These are phyloP conservation scores for Ptilodon capucinus DNA, from an alignment of 2,888 invertebrate species.

Conservation along the genomic window DNA sequence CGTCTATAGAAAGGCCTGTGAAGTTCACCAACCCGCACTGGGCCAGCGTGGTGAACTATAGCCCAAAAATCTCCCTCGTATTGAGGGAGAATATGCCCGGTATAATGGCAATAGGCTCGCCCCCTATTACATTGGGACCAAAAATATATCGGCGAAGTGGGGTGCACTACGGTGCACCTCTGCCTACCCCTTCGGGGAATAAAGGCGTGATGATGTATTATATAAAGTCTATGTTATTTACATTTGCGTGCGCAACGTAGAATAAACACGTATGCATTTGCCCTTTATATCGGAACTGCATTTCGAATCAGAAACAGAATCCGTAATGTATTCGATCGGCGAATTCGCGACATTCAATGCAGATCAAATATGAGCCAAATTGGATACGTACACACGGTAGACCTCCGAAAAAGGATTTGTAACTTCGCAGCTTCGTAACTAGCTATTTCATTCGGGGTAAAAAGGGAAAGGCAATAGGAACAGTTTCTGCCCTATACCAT, in stretches of 20 bases:
- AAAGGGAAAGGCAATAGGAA: slow-evolving; percentile 25
- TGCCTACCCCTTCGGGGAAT: no score
- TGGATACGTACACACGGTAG: slow-evolving; percentile 41
- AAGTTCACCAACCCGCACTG: no score
- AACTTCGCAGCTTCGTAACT: slow-evolving; percentile 35
- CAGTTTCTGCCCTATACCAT: slow-evolving; percentile 32
- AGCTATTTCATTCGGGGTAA: slow-evolving; percentile 39
- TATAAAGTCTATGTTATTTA: no score
- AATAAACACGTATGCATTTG: slow-evolving; percentile 38
- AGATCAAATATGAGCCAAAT: slow-evolving; percentile 60
- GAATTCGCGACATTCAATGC: slow-evolving; percentile 50
- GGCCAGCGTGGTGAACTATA: no score
- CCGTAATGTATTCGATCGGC: slow-evolving; percentile 50
- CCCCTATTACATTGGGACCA: no score
- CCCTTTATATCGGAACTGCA: slow-evolving; percentile 32
- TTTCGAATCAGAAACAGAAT: slow-evolving; percentile 54
- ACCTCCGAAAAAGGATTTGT: slow-evolving; percentile 30
- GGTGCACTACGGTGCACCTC: no score
- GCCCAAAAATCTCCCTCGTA: no score
- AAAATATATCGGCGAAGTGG: no score
- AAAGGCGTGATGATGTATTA: no score
- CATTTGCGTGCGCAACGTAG: slow-evolving; percentile 6
- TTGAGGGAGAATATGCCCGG: no score
- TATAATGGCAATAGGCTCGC: no score
- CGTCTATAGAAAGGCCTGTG: no score